phyloP scores from a whole-genome alignment of 2,888 invertebrate genomes.

The Adelphocoris suturalis region DNA sequence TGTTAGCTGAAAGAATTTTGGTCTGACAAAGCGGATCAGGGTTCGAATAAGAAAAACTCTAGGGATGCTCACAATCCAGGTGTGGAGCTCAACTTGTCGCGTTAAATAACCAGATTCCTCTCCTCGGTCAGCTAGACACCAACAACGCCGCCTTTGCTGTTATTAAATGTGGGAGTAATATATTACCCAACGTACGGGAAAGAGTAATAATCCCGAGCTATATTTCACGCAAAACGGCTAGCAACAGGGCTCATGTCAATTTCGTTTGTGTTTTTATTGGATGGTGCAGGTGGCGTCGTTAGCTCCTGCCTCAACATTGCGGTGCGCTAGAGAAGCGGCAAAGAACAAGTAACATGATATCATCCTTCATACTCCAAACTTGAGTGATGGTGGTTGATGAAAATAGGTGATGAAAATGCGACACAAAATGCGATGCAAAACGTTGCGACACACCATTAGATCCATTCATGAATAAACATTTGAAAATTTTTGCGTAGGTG shows the following conservation, averaged over 20 bases:
- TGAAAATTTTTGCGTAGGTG: no score
- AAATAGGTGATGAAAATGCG: no score
- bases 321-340: neutral
- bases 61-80: no score
- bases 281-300: slow-evolving; percentile 29
- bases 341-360: neutral
- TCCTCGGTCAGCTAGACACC: neutral
- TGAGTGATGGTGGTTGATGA: neutral
- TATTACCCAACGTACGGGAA: neutral
- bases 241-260: slow-evolving; percentile 24
- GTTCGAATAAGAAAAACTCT: no score
- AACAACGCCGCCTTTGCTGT: neutral
- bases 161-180: slow-evolving; percentile 11
- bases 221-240: neutral
- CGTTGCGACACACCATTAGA: no score
- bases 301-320: slow-evolving; percentile 12
- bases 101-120: neutral
- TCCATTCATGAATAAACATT: no score
- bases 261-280: slow-evolving; percentile 31
- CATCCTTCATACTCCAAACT: neutral
- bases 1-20: no score
- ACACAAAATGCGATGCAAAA: no score
- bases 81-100: neutral
- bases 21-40: no score
- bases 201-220: neutral